phyloP scores from a whole-genome alignment of 1,140 invertebrate species.

The Hyles vespertilio region DNA sequence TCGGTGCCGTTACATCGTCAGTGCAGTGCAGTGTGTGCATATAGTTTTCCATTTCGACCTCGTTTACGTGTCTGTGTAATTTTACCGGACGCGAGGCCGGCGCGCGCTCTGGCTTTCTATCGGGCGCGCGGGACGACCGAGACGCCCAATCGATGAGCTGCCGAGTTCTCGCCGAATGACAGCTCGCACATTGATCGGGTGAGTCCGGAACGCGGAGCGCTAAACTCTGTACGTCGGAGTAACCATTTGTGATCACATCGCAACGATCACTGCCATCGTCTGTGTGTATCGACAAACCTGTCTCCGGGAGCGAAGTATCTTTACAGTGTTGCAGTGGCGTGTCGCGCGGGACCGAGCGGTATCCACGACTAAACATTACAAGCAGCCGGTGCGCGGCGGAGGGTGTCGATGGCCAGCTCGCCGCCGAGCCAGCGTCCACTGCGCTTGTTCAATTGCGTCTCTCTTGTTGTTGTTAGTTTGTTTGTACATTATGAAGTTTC shows the following conservation, averaged over 20 bases:
- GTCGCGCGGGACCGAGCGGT: conserved; percentile 22
- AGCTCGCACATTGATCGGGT: conserved; percentile 69
- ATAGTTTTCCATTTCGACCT: conserved; percentile 46
- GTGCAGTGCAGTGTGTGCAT: conserved; percentile 37
- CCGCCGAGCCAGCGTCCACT: conserved; percentile 27
- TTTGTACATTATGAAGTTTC: conserved; percentile 45
- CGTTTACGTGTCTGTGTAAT: conserved; percentile 39
- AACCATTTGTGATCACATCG: neutral
- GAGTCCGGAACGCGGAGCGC: conserved; percentile 37
- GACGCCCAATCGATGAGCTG: conserved; percentile 57
- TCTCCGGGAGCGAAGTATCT: conserved; percentile 26
- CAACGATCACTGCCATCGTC: conserved; percentile 13
- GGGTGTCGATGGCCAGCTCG: conserved; percentile 18
- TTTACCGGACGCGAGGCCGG: conserved; percentile 32
- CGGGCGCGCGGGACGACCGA: conserved; percentile 36
- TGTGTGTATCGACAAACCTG: conserved; percentile 31
- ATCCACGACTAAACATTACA: conserved; percentile 20
- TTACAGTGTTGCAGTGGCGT: conserved; percentile 20
- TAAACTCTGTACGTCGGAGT: conserved; percentile 3
- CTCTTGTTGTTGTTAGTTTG: conserved; percentile 37
- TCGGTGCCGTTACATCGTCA: conserved; percentile 19
- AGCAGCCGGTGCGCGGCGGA: conserved; percentile 24
- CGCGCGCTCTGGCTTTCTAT: conserved; percentile 53
- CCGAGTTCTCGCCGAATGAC: conserved; percentile 51
- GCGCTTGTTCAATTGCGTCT: conserved; percentile 55